Evolutionary conservation across 2,888 invertebrate genomes (phyloP).

Genomic region (Eupithecia insigniata): DNA sequence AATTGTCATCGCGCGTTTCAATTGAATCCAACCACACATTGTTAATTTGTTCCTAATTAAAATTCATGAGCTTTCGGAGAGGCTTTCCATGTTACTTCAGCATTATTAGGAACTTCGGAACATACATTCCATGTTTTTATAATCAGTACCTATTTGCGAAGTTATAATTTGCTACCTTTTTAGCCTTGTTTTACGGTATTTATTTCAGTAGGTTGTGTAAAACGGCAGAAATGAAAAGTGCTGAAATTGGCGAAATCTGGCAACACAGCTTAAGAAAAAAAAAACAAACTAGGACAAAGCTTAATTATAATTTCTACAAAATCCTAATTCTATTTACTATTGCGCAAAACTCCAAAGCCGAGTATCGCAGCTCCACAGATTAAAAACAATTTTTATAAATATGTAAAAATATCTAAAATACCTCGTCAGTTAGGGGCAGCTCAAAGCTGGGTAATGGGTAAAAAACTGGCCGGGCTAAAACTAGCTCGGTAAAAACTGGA

Average conservation of each 20-base stretch:
- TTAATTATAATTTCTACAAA: not conserved
- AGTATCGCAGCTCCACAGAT: constrained; percentile 26
- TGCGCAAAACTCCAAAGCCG: constrained; percentile 22
- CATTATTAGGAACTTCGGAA: not conserved
- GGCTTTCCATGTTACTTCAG: constrained; percentile 4
- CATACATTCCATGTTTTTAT: not conserved
- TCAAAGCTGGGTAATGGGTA: constrained; percentile 14
- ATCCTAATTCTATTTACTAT: constrained; percentile 20
- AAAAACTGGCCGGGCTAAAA: not conserved
- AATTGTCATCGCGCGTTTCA: not conserved
- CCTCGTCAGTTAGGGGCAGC: constrained; percentile 14
- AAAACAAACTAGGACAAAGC: not conserved
- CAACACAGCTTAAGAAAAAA: not conserved
- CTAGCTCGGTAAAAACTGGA: constrained; percentile 16
- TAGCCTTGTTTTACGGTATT: too few species aligned
- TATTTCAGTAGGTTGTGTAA: not conserved
- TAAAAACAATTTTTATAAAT: constrained; percentile 12
- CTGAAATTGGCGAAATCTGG: not conserved
- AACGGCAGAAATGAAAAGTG: not conserved
- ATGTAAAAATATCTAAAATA: constrained; percentile 21
- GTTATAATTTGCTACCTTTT: not conserved
- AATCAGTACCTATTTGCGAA: not conserved
- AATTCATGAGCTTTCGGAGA: constrained; percentile 9
- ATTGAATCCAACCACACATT: not conserved
- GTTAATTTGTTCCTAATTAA: constrained; percentile 10